Conservation (phyloP, 2,888 invertebrate genomes). For the Amiota communis region DNA sequence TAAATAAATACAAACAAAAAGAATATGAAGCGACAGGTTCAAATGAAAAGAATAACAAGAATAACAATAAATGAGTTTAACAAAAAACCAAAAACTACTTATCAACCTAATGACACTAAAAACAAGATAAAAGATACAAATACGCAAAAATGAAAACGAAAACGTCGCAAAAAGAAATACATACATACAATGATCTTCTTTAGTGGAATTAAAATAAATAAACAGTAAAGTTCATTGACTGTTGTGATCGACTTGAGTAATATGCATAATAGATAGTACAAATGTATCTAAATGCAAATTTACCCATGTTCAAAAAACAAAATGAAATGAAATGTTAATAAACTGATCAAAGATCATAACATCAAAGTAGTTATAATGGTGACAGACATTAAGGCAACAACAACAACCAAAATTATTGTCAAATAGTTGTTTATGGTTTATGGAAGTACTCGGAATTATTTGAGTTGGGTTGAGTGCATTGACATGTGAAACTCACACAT, state of each 20-base stretch:
- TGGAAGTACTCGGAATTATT: background rate
- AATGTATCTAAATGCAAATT: no score
- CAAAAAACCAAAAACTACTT: background rate
- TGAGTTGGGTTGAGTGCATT: slow-evolving; percentile 38
- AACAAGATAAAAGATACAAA: background rate
- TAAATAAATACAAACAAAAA: background rate
- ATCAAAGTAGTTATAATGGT: background rate
- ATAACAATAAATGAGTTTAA: background rate
- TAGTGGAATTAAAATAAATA: no score
- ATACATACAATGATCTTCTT: no score
- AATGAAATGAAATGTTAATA: slow-evolving; percentile 19
- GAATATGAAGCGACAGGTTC: background rate
- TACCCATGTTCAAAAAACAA: slow-evolving; percentile 6
- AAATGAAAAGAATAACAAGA: no score
- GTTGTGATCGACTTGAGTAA: background rate
- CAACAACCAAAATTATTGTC: background rate
- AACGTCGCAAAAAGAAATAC: background rate
- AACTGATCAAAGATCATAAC: slow-evolving; percentile 13
- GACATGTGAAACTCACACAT: slow-evolving; percentile 30
- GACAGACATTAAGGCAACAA: background rate
- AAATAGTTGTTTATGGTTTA: no score
- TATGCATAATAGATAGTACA: no score
- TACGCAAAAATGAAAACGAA: background rate
- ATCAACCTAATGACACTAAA: slow-evolving; percentile 9
- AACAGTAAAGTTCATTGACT: slow-evolving; percentile 19